Conservation (phyloP, 2,888 invertebrate genomes). For the Hyles lineata region DNA sequence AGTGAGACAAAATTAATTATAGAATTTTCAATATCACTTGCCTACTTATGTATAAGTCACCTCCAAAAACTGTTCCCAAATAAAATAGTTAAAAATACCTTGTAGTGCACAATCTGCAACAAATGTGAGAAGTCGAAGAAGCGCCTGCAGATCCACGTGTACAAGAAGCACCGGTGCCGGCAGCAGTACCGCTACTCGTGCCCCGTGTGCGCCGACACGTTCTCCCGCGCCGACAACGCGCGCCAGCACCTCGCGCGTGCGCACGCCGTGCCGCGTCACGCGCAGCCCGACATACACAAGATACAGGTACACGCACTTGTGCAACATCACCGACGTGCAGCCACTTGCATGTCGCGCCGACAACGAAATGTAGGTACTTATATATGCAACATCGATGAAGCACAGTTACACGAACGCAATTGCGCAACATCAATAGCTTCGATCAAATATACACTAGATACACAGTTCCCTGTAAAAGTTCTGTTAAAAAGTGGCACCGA, state of each 20-base stretch:
- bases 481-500: too few relatives aligned
- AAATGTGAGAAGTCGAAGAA: conserved; percentile 58
- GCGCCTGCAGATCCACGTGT: conserved; percentile 52
- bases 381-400: too few relatives aligned
- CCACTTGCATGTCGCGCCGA: not conserved
- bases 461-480: too few relatives aligned
- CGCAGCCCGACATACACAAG: conserved; percentile 49
- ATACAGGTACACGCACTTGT: conserved; percentile 26
- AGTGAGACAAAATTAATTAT: too few relatives aligned
- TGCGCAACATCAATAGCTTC: too few relatives aligned
- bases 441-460: too few relatives aligned
- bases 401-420: too few relatives aligned
- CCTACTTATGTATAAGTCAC: too few relatives aligned
- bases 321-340: not conserved
- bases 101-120: conserved; percentile 54
- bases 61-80: too few relatives aligned
- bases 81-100: not conserved
- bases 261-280: conserved; percentile 44
- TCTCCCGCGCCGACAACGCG: conserved; percentile 48
- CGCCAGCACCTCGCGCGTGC: conserved; percentile 47
- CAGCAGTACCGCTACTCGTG: conserved; percentile 43
- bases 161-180: conserved; percentile 47
- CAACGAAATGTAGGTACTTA: not conserved
- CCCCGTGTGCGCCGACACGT: conserved; percentile 51
- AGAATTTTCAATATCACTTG: too few relatives aligned